Conservation (phyloP, 2,888 invertebrate species). For the Drosophila infuscata region DNA sequence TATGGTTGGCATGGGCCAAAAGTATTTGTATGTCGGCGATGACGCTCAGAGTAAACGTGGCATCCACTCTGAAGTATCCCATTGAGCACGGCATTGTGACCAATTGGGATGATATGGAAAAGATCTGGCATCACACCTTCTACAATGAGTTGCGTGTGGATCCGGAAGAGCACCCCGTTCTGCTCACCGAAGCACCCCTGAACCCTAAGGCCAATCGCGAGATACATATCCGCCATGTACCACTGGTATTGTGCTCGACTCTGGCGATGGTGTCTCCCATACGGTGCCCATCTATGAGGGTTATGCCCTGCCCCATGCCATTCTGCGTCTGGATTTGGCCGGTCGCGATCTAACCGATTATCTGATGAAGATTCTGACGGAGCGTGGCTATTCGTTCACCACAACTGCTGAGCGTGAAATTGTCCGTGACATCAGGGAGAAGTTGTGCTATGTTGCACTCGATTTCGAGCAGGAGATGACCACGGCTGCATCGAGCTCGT, state of each 20-base stretch:
- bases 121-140: conserved; percentile 99
- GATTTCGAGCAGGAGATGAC: conserved; percentile 98
- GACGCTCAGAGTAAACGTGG: conserved; percentile 94
- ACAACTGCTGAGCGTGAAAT: conserved; percentile 97
- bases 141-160: conserved; percentile 99
- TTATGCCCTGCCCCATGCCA: conserved; percentile 96
- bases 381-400: conserved; percentile 96
- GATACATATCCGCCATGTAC: conserved; percentile 97
- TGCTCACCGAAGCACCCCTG: conserved; percentile 94
- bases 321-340: conserved; percentile 96
- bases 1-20: conserved; percentile 97
- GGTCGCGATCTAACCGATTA: conserved; percentile 97
- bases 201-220: conserved; percentile 95
- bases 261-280: conserved; percentile 98
- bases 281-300: conserved; percentile 98
- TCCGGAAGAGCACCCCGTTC: conserved; percentile 95
- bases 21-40: conserved; percentile 94
- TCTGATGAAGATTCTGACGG: conserved; percentile 97
- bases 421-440: conserved; percentile 97
- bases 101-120: conserved; percentile 99
- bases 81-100: conserved; percentile 99
- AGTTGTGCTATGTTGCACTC: conserved; percentile 95
- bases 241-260: conserved; percentile 98
- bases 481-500: conserved; percentile 95
- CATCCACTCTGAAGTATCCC: conserved; percentile 97